A percentile compares a stretch with the other conserved stretches of the same genome.
phyloP scores from a whole-genome alignment of 1,140 invertebrate genomes.

The Ylistrum balloti region DNA sequence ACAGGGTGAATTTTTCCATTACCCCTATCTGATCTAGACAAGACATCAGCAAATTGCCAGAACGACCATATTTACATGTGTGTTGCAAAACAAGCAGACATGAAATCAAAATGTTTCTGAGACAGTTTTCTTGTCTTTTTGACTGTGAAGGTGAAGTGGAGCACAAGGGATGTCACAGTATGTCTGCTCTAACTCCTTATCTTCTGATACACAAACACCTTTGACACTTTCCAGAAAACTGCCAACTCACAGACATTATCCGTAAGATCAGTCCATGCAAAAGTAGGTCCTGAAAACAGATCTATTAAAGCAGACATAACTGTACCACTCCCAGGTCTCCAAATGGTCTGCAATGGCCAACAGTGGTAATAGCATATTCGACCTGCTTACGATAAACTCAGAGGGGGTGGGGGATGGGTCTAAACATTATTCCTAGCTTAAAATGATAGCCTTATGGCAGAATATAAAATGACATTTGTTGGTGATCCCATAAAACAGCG shows the following conservation, averaged over 20 bases:
- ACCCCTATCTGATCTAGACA: background rate
- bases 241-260: background rate
- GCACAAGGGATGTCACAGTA: background rate
- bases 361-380: too few relatives aligned
- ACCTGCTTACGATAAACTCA: too few relatives aligned
- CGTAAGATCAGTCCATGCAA: background rate
- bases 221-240: background rate
- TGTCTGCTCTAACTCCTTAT: background rate
- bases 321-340: too few relatives aligned
- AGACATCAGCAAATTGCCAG: background rate
- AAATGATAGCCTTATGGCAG: too few relatives aligned
- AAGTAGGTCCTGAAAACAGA: background rate
- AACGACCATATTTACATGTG: background rate
- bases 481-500: too few relatives aligned
- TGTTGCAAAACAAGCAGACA: background rate
- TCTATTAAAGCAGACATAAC: background rate
- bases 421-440: too few relatives aligned
- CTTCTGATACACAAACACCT: background rate
- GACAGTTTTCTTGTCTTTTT: conserved; percentile 15
- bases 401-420: too few relatives aligned
- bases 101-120: background rate
- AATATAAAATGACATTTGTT: too few relatives aligned
- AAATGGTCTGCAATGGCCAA: background rate
- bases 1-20: background rate
- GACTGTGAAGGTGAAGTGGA: background rate